Percentiles rank a stretch among this genome's conserved stretches.
Conservation (phyloP, 2,113 vertebrate species). For the Caloenas nicobarica region DNA sequence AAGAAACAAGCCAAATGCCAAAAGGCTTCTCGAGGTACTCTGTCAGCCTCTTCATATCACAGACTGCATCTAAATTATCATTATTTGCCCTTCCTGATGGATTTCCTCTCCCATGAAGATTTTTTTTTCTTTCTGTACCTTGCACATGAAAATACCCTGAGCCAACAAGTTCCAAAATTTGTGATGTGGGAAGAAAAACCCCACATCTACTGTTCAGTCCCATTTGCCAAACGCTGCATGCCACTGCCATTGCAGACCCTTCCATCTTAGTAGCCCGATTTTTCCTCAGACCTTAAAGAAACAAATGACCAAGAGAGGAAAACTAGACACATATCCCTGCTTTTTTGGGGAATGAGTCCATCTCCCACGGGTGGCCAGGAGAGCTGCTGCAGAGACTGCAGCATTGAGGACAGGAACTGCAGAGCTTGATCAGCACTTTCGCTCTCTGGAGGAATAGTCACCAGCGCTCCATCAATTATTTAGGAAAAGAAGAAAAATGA, state of each 20-base stretch:
- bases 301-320: not conserved
- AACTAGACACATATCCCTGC: not conserved
- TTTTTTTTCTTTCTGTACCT: not conserved
- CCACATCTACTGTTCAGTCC: not conserved
- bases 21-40: not conserved
- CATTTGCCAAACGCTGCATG: no score
- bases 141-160: not conserved
- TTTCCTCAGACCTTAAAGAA: not conserved
- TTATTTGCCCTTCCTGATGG: not conserved
- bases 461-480: not conserved
- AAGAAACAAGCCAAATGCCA: not conserved
- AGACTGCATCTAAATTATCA: not conserved
- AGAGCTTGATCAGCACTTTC: not conserved
- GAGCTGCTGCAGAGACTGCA: not conserved
- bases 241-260: not conserved
- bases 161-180: not conserved
- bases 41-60: not conserved
- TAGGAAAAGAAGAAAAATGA: not conserved
- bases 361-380: not conserved
- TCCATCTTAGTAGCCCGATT: not conserved
- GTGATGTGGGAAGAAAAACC: not conserved
- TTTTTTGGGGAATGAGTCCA: not conserved
- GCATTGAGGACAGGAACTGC: not conserved
- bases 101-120: not conserved
- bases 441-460: not conserved